Base-by-base conservation (phyloP, 2,888 invertebrate genomes). In the Pristionchus japonicus region DNA sequence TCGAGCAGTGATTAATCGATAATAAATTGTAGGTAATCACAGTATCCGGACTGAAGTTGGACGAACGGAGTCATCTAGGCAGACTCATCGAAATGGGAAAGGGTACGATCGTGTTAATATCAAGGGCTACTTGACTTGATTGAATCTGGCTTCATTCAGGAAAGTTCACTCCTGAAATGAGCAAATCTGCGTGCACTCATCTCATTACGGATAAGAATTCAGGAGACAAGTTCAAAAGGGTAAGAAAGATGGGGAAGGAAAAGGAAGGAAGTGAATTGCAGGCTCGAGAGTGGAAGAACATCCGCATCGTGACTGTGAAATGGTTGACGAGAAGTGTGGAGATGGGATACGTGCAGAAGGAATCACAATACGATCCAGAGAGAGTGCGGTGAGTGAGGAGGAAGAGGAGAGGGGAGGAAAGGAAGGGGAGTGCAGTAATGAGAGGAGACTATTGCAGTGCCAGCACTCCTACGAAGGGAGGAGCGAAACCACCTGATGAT, bases 261-360 rank as follows among this genome's bases (percentile, higher is more conserved):
- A n/a, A n/a, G n/a, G n/a, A n/a, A 20, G 4, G 7, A 11, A 74
- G 11, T 27, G 11, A 13, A 31, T 57, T 47, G 23, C 70, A 90
- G 90, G 93, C 93, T 9, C 57, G 77, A 11, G 90, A 92, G 86
- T 93, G 93, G 93, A 90, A 90, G 49, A 89, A 89, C 27, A 86
- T 93, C 11, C 40, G 88, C 0, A 90, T 93, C 70, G 93, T 93
- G 31, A 89, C 89, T 17, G 40, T 89, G 1, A 82, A 90, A 80
- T 93, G 93, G 93, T 27, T 93, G n/a, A 83, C 88, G 37, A 91
- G 90, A 77, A 91, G 91, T 77, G 86, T 91, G 17, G 91, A 91
- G 49, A 13, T 83, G 49, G 92, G 91, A 15, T 89, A 90, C 88
- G 57, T 91, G 4, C 87, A 91, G 31, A 89, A 90, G 74, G 88